Evolutionary conservation across 2,888 invertebrate species (phyloP), one percentile per base, ranked within the genome.

Genomic region (Polyploca ridens): DNA sequence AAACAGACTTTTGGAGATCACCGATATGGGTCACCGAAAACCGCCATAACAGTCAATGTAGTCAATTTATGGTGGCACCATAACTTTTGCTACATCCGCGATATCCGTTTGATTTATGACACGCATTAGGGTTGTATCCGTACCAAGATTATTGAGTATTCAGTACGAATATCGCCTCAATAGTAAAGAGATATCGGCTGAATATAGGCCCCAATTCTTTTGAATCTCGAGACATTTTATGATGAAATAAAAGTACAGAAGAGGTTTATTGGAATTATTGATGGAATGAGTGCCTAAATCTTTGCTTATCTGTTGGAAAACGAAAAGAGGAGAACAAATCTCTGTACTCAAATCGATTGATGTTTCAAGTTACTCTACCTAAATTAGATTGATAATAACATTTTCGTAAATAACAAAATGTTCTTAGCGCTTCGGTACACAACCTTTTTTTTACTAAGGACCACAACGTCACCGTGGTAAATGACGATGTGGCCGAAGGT

Each of bases 41-140:
- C 73, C 65, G 69, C 74, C 73, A 79, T 82, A 84, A 84, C 81
- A 68, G 83, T 85, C 87, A 77, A 84, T 84, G 80, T 71, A 66
- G 69, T 63, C 72, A 82, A 90, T 90, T 89, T 90, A 91, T 87
- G 81, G 74, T 75, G 71, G 70, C 77, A 78, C 85, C 81, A 86
- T 87, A 86, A 89, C 85, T 89, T 87, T 87, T 81, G 83, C 80
- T 76, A 79, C 82, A 83, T 84, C 82, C 83, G 81, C 81, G 81
- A 86, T 86, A 84, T 82, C 72, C 75, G 68, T 68, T 69, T 85
- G 86, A 90, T 88, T 88, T 89, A 90, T 82, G 72, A 77, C 72
- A 58, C 70, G 73, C 81, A 85, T 84, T 86, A 84, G 81, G 76
- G 67, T 70, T 77, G 76, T 81, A 77, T 83, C 79, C 82, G 80